Conservation (phyloP, 2,113 vertebrate genomes). For the Chionis minor region DNA sequence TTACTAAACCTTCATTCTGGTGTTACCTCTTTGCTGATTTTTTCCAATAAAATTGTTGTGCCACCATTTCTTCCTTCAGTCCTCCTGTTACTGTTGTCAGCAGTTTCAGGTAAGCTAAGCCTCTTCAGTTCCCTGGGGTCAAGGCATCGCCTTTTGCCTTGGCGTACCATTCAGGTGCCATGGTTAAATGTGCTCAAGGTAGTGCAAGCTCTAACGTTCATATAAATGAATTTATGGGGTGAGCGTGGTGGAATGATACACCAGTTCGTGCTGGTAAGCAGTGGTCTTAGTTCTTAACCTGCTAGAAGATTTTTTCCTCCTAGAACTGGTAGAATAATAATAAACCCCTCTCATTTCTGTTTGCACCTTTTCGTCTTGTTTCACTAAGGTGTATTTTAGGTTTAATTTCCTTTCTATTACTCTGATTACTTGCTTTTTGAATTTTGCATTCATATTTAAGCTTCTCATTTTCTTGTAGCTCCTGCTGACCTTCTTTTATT, state of each 20-base stretch:
- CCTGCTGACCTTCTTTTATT: too few species aligned
- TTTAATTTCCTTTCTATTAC: neutral
- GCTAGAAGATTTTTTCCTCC: neutral
- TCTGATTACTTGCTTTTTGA: neutral
- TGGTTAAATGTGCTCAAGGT: neutral
- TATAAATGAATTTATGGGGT: neutral
- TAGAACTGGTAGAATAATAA: neutral
- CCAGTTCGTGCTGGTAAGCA: neutral
- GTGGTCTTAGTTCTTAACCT: neutral
- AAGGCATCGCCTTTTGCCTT: neutral
- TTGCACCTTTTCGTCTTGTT: neutral
- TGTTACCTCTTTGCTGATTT: neutral
- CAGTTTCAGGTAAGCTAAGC: neutral
- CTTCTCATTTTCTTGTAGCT: too few species aligned
- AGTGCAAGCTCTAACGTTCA: neutral
- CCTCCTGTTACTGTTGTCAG: neutral
- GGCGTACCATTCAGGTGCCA: rapidly evolving
- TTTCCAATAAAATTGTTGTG: neutral
- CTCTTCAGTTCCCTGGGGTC: neutral
- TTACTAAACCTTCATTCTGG: neutral
- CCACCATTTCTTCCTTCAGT: neutral
- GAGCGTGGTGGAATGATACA: neutral
- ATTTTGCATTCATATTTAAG: too few species aligned
- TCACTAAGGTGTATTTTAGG: neutral
- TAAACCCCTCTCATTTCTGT: neutral